phyloP scores from a whole-genome alignment of 2,888 invertebrate species.

The Holacanthella duospinosa region DNA sequence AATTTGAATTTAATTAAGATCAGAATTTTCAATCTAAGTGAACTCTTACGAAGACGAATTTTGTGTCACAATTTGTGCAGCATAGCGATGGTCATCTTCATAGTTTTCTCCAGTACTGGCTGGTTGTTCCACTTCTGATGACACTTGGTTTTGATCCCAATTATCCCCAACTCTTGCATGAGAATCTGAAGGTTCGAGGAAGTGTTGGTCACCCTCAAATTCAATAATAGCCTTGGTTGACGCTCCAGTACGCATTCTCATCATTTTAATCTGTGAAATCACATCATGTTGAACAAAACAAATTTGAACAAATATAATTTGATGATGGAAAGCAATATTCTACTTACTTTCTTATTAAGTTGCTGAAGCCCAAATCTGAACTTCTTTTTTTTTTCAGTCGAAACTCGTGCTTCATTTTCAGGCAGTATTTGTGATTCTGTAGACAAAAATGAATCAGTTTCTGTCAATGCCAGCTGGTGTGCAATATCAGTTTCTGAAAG shows the following conservation, averaged over 20 bases:
- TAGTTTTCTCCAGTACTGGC: not conserved
- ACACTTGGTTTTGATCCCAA: not conserved
- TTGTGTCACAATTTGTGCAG: conserved; percentile 27
- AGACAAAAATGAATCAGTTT: too few species aligned
- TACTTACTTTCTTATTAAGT: too few species aligned
- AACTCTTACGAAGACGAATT: conserved; percentile 21
- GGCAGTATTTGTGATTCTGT: too few species aligned
- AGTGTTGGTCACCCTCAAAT: not conserved
- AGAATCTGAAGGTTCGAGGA: not conserved
- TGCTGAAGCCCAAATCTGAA: too few species aligned
- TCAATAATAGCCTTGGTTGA: not conserved
- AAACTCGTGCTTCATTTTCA: too few species aligned
- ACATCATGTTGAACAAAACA: too few species aligned
- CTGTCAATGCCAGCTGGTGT: too few species aligned
- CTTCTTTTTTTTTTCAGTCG: too few species aligned
- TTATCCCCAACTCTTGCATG: not conserved
- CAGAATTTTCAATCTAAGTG: conserved; percentile 17
- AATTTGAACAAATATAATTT: too few species aligned
- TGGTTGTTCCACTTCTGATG: not conserved
- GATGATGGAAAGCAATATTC: too few species aligned
- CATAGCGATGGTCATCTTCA: conserved; percentile 27
- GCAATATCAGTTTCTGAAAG: too few species aligned
- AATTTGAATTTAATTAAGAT: not conserved
- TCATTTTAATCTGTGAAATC: conserved; percentile 5
- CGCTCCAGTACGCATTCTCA: not conserved